Conservation (phyloP, 2,888 invertebrate genomes). For the Phytoseiulus persimilis region DNA sequence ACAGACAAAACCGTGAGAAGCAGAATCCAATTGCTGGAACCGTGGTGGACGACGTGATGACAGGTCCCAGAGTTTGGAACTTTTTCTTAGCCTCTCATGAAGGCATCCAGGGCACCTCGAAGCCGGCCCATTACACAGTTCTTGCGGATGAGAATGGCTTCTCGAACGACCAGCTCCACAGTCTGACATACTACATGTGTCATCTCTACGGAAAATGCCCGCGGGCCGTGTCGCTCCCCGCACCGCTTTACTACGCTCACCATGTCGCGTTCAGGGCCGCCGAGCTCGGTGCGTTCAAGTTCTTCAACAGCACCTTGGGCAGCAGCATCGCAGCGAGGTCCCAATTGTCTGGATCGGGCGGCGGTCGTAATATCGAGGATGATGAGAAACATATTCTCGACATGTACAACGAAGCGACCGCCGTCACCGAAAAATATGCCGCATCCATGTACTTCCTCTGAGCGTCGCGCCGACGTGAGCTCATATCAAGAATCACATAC, state of each 20-base stretch:
- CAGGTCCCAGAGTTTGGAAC: constrained; percentile 74
- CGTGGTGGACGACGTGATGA: constrained; percentile 72
- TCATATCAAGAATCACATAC: not conserved
- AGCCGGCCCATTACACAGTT: constrained; percentile 44
- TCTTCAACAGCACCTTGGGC: not conserved
- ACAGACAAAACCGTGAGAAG: constrained; percentile 47
- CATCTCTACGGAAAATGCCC: constrained; percentile 47
- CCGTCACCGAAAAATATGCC: not conserved
- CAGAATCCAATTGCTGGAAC: constrained; percentile 75
- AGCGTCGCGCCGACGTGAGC: not conserved
- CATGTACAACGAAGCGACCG: not conserved
- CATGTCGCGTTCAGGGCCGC: constrained; percentile 45
- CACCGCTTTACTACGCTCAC: constrained; percentile 48
- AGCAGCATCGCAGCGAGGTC: not conserved
- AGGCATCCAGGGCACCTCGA: constrained; percentile 51
- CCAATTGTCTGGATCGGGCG: not conserved
- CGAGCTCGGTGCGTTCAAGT: not conserved
- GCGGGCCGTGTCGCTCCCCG: constrained; percentile 47
- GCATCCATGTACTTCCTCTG: not conserved
- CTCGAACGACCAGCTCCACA: constrained; percentile 44
- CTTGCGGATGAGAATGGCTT: constrained; percentile 46
- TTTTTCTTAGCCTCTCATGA: constrained; percentile 69
- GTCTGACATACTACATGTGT: constrained; percentile 46
- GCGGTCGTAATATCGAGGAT: not conserved
- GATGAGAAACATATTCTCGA: not conserved